A percentile compares a stretch with the other conserved stretches of the same genome.
phyloP scores from a whole-genome alignment of 2,888 invertebrate genomes.

The Cordilura impudica region DNA sequence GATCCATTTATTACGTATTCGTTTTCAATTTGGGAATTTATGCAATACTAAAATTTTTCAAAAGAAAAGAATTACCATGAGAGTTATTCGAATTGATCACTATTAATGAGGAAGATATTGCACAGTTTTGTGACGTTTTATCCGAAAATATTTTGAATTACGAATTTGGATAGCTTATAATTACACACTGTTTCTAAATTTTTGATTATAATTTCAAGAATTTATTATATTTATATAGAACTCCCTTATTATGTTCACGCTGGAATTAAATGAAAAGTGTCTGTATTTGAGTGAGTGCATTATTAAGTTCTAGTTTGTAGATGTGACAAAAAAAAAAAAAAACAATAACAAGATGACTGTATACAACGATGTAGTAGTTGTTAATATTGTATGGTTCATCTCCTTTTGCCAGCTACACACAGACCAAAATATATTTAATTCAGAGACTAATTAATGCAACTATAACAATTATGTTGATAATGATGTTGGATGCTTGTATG shows the following conservation, averaged over 20 bases:
- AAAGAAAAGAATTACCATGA: too few relatives aligned
- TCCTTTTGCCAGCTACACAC: background rate
- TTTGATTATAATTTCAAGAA: background rate
- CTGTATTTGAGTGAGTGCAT: constrained; percentile 2
- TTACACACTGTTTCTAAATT: too few relatives aligned
- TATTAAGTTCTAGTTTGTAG: constrained; percentile 20
- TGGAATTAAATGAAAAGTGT: constrained; percentile 8
- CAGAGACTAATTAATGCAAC: constrained; percentile 61
- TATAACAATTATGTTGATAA: constrained; percentile 54
- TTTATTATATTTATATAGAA: background rate
- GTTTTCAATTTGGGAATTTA: too few relatives aligned
- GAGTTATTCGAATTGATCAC: too few relatives aligned
- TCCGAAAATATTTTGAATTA: too few relatives aligned
- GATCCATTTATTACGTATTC: too few relatives aligned
- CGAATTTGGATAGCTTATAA: too few relatives aligned
- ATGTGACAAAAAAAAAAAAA: background rate
- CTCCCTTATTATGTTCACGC: constrained; percentile 2
- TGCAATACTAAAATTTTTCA: too few relatives aligned
- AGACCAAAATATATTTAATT: constrained; percentile 26
- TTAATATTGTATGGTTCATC: constrained; percentile 3
- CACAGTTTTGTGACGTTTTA: too few relatives aligned
- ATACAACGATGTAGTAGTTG: background rate
- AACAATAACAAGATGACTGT: constrained; percentile 2
- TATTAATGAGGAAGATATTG: too few relatives aligned
- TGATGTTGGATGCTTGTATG: constrained; percentile 10